phyloP scores from a whole-genome alignment of 2,113 vertebrate species.

The Heterotis niloticus region DNA sequence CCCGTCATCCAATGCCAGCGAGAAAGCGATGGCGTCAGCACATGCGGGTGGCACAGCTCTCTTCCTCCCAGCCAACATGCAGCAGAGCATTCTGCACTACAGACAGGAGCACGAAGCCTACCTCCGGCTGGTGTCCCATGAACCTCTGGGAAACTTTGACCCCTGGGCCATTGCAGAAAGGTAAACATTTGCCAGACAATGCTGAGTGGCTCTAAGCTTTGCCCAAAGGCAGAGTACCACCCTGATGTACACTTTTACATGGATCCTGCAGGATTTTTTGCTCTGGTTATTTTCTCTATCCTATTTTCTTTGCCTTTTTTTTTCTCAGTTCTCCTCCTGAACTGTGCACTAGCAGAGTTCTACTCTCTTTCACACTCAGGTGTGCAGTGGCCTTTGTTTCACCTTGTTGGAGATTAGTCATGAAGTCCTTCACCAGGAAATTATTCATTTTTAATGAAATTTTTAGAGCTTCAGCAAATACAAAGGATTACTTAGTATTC shows the following conservation, averaged over 20 bases:
- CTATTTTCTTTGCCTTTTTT: background rate
- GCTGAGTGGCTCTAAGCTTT: background rate
- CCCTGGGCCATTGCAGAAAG: slow-evolving; percentile 82
- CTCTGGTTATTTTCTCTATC: background rate
- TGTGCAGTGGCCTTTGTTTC: no score
- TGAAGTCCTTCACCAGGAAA: background rate
- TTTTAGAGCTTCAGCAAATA: background rate
- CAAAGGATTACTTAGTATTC: background rate
- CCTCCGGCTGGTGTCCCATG: slow-evolving; percentile 71
- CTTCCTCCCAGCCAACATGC: slow-evolving; percentile 62
- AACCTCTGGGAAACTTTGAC: slow-evolving; percentile 71
- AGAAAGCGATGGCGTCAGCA: slow-evolving; percentile 25
- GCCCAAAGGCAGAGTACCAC: background rate
- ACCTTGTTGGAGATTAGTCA: background rate
- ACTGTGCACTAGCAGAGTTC: background rate
- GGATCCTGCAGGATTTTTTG: background rate
- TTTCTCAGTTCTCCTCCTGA: background rate
- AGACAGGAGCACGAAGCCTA: slow-evolving; percentile 66
- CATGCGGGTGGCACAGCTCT: slow-evolving; percentile 38
- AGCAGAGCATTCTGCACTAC: slow-evolving; percentile 71
- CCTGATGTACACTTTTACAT: background rate
- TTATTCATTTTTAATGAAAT: background rate
- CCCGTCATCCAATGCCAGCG: slow-evolving; percentile 21
- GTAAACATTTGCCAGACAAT: slow-evolving; percentile 52
- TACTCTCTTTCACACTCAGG: no score